Conservation (phyloP, 2,888 invertebrate genomes). For the Clepsis dumicolana region DNA sequence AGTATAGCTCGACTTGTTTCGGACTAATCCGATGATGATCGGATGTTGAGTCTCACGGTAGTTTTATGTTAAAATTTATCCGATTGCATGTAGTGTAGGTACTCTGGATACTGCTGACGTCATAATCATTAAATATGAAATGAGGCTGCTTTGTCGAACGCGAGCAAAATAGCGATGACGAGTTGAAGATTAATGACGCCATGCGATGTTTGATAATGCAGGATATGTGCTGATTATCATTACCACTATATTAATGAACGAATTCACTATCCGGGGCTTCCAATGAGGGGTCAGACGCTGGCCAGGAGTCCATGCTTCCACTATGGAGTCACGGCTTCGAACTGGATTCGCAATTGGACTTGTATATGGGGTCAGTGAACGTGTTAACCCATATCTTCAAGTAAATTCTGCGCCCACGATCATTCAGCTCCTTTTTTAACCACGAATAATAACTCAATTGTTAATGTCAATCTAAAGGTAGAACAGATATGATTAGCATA, state of each 20-base stretch:
- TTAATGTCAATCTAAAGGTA: neutral
- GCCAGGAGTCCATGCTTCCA: no score
- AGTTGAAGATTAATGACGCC: neutral
- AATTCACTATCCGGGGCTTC: no score
- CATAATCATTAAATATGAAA: neutral
- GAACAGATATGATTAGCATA: neutral
- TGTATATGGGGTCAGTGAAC: no score
- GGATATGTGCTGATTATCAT: neutral
- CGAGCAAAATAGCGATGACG: neutral
- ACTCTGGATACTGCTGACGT: neutral
- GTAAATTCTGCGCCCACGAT: neutral
- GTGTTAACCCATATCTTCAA: neutral
- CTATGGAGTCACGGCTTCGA: no score
- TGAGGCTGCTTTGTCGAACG: neutral
- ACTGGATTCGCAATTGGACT: no score
- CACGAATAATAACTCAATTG: neutral
- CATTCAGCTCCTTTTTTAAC: neutral
- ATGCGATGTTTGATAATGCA: neutral
- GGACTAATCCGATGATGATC: no score
- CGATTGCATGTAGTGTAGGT: neutral
- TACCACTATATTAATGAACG: neutral
- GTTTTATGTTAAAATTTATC: no score
- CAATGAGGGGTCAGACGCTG: no score
- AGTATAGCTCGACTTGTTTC: no score
- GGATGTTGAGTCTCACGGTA: no score